These are phyloP conservation scores for Dysmachus trigonus DNA, from an alignment of 2,888 invertebrate species.

Conservation along the genomic window DNA sequence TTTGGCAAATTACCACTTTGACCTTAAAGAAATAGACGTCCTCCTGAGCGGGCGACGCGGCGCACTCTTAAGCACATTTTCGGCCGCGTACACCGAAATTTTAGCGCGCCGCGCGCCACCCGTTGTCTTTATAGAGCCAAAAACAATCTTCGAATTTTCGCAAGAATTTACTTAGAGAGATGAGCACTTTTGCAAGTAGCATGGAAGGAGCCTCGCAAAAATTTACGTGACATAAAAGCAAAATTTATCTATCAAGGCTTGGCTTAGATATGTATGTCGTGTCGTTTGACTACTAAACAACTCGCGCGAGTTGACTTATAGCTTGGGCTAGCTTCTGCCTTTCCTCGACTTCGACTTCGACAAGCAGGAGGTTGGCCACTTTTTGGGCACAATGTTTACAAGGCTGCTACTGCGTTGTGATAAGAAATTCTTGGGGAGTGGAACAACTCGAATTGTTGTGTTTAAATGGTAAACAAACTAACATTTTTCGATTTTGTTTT, in stretches of 20 bases:
- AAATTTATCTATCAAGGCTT: conserved; percentile 40
- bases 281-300: conserved; percentile 37
- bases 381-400: conserved; percentile 7
- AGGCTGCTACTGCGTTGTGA: not conserved
- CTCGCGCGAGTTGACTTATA: not conserved
- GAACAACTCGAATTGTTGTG: not conserved
- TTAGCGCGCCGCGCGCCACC: not conserved
- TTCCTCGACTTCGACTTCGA: not conserved
- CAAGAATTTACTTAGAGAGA: not conserved
- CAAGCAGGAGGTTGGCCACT: not conserved
- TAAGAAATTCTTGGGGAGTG: not conserved
- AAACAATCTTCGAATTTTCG: conserved; percentile 2
- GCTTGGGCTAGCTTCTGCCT: not conserved
- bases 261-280: conserved; percentile 24
- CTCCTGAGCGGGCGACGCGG: not conserved
- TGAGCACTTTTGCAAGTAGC: conserved; percentile 9
- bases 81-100: not conserved
- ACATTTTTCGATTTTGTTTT: not conserved
- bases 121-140: not conserved
- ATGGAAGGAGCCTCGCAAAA: not conserved
- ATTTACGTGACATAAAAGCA: conserved; percentile 40
- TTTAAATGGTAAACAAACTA: not conserved
- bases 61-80: not conserved
- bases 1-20: conserved; percentile 27
- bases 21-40: conserved; percentile 22